These are phyloP conservation scores for Apeltes quadracus DNA, from an alignment of 2,113 vertebrate species.

Conservation along the genomic window DNA sequence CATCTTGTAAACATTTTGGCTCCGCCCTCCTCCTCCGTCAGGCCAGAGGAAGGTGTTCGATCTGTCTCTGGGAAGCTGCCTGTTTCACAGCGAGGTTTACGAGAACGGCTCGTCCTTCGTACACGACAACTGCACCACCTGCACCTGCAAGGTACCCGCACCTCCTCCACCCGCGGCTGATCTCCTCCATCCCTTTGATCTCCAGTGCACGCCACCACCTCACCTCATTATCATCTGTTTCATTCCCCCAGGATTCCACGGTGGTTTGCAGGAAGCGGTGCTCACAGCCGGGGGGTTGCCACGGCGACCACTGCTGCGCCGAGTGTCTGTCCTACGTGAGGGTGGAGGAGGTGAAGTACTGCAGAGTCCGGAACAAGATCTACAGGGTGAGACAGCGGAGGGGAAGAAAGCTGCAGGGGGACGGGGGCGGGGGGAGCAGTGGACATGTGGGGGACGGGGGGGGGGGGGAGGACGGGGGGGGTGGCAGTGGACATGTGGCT, in stretches of 20 bases:
- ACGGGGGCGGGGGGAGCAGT: too few species aligned
- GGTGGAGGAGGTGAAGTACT: constrained; percentile 89
- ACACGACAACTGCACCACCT: constrained; percentile 92
- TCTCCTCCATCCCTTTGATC: neutral
- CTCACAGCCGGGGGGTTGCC: constrained; percentile 82
- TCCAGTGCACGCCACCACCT: neutral
- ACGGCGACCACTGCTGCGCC: constrained; percentile 84
- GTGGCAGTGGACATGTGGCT: neutral
- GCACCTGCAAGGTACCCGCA: constrained; percentile 87
- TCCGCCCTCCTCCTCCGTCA: constrained; percentile 57
- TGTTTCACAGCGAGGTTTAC: constrained; percentile 95
- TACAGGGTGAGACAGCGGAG: constrained; percentile 87
- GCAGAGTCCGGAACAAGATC: constrained; percentile 91
- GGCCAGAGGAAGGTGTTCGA: constrained; percentile 99
- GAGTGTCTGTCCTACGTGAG: constrained; percentile 87
- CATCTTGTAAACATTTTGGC: neutral
- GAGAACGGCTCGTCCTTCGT: constrained; percentile 89
- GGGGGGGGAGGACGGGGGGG: neutral
- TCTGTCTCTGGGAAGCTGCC: constrained; percentile 91
- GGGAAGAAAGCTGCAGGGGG: neutral
- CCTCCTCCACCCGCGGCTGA: too few species aligned
- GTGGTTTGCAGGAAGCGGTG: constrained; percentile 91
- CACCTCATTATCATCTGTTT: too few species aligned
- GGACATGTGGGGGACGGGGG: neutral
- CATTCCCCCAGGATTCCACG: constrained; percentile 87